phyloP scores from a whole-genome alignment of 2,888 invertebrate genomes.

The Rhimphoctona megacephalus region DNA sequence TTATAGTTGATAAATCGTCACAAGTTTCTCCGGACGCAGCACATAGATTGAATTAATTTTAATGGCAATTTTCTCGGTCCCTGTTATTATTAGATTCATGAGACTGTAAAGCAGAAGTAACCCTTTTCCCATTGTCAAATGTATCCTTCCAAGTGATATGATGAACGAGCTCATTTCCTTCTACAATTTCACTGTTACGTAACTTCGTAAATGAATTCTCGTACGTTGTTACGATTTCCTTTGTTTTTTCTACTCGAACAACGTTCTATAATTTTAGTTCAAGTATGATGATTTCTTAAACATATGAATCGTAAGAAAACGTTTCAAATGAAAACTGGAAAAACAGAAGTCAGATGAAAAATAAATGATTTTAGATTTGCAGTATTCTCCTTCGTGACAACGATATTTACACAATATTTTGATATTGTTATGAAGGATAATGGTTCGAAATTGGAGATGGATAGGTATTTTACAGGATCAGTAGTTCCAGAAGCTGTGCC shows the following conservation, averaged over 20 bases:
- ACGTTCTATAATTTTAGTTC: neutral
- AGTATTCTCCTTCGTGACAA: neutral
- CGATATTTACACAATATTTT: neutral
- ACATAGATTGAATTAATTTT: conserved; percentile 35
- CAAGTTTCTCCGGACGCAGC: conserved; percentile 1
- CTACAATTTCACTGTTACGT: conserved; percentile 18
- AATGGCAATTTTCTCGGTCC: conserved; percentile 19
- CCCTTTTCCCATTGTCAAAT: conserved; percentile 13
- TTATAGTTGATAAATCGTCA: conserved; percentile 20
- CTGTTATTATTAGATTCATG: conserved; percentile 42
- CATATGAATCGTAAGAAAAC: neutral
- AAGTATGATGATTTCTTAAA: neutral
- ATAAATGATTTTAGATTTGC: neutral
- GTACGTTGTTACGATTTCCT: neutral
- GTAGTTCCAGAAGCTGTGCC: neutral
- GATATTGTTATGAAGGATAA: conserved; percentile 5
- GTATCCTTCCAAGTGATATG: conserved; percentile 13
- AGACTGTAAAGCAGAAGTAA: conserved; percentile 22
- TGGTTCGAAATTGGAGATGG: neutral
- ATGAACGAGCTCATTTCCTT: conserved; percentile 33
- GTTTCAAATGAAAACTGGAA: neutral
- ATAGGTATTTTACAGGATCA: conserved; percentile 24
- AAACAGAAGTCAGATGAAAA: neutral
- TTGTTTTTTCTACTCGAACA: neutral
- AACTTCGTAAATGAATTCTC: conserved; percentile 23